Conservation (phyloP, 2,888 invertebrate species). For the Caenorhabditis sp. region DNA sequence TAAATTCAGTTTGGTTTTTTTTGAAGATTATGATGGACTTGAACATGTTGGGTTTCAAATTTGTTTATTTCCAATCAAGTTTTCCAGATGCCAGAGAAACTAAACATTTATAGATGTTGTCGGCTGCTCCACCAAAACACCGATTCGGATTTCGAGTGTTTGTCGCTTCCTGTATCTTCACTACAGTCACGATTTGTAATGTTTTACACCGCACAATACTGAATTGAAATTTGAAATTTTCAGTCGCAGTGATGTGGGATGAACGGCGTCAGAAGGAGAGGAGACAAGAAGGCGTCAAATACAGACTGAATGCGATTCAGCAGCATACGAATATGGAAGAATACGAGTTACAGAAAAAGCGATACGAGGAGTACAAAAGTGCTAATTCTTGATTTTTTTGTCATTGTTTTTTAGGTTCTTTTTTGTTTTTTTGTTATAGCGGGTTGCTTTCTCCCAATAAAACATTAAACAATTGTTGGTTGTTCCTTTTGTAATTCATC, state of each 20-base stretch:
- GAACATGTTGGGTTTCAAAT: background rate
- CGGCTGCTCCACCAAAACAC: conserved; percentile 62
- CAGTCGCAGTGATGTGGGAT: conserved; percentile 80
- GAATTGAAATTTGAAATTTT: background rate
- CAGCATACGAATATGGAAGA: conserved; percentile 81
- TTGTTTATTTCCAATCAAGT: background rate
- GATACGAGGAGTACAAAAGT: conserved; percentile 76
- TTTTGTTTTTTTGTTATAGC: conserved; percentile 13
- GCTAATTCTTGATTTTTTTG: conserved; percentile 63
- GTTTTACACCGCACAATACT: background rate
- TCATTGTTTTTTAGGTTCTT: conserved; percentile 3
- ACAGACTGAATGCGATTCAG: conserved; percentile 77
- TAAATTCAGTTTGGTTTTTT: conserved; percentile 39
- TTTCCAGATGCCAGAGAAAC: background rate
- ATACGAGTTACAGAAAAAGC: conserved; percentile 78
- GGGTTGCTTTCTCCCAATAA: conserved; percentile 8
- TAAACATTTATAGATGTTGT: conserved; percentile 42
- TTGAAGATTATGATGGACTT: background rate
- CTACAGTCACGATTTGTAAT: conserved; percentile 76
- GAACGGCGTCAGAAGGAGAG: conserved; percentile 77
- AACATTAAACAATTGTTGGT: background rate
- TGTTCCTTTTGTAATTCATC: background rate
- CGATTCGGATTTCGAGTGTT: conserved; percentile 75
- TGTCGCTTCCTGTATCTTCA: conserved; percentile 79
- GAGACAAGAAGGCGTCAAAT: conserved; percentile 79